Evolutionary conservation across 2,797 vertebrate genomes (phyloP), one percentile per base, ranked within the genome.

Genomic region (Fistularia commersonii): DNA sequence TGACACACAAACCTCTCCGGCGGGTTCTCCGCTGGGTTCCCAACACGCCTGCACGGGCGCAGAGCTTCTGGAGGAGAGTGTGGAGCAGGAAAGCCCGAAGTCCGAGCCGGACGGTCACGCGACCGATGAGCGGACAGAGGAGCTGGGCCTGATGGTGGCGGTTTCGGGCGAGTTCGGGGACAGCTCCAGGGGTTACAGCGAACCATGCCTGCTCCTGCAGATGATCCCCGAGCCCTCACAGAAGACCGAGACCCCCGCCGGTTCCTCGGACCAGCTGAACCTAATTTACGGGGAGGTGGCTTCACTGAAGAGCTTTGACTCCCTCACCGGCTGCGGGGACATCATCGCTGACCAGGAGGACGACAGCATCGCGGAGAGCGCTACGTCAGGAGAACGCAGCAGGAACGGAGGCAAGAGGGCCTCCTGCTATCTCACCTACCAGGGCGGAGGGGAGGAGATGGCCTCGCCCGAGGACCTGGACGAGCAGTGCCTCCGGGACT

Each of bases 381-480:
- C 91, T 0, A 88, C 95, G 6, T 93, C 95, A 0, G 92, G 90
- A 34, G 95, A 95, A 56, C 90, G 95, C 69, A 90, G 91, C 76
- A 71, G 95, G 36, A 94, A 92, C 0, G 76, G 88, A 1, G 79
- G 90, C 13, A 98, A 98, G 39, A 87, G 97, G 64, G 89, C 93
- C 66, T 98, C 96, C 3, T 98, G 95, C 61, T 91, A 93, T 54
- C 94, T 98, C 7, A 98, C 95, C 0, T 99, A 95, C 80, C 97
- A 99, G 84, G 97, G 97, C 0, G 97, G 97, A 0, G 97, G 97
- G 0, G 97, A 99, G 81, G 97, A 98, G 81, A 99, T 99, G 97
- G 97, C 97, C 48, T 91, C 93, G 7, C 94, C 95, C 0, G 94
- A 97, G 66, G 93, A 95, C 69, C 72, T 93, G 0, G 93, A 93